Evolutionary conservation across 2,113 vertebrate genomes (phyloP).

Genomic region (Athene noctua): DNA sequence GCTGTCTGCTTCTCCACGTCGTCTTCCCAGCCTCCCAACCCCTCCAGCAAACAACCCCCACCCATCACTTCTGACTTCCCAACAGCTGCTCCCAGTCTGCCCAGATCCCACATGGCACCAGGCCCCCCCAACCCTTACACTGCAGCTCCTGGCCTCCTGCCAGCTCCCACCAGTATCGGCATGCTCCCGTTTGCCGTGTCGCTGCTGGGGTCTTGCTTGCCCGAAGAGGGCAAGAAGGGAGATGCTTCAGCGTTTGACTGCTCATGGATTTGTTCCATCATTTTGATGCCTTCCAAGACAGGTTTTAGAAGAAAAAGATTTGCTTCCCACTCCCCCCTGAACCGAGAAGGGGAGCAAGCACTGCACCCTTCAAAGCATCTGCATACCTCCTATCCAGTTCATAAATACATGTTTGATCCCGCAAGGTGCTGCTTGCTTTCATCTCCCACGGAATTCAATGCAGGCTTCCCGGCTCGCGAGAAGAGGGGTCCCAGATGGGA

Average conservation of each 20-base stretch:
- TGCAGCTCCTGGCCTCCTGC: background rate
- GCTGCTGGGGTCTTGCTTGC: background rate
- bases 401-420: background rate
- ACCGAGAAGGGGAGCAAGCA: background rate
- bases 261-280: background rate
- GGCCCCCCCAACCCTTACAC: background rate
- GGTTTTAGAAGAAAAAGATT: background rate
- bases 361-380: background rate
- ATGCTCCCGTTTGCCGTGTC: background rate
- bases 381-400: accelerated
- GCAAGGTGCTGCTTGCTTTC: background rate
- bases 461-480: background rate
- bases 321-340: accelerated
- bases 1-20: background rate
- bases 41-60: background rate
- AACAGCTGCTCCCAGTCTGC: slow-evolving; percentile 13
- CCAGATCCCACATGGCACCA: background rate
- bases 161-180: background rate
- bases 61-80: background rate
- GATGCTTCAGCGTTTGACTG: background rate
- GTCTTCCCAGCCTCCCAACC: background rate
- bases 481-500: slow-evolving; percentile 10
- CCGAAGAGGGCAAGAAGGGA: accelerated
- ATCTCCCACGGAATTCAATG: background rate
- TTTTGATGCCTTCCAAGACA: background rate